phyloP scores from a whole-genome alignment of 2,113 vertebrate species.

The Sinocyclocheilus anophthalmus region DNA sequence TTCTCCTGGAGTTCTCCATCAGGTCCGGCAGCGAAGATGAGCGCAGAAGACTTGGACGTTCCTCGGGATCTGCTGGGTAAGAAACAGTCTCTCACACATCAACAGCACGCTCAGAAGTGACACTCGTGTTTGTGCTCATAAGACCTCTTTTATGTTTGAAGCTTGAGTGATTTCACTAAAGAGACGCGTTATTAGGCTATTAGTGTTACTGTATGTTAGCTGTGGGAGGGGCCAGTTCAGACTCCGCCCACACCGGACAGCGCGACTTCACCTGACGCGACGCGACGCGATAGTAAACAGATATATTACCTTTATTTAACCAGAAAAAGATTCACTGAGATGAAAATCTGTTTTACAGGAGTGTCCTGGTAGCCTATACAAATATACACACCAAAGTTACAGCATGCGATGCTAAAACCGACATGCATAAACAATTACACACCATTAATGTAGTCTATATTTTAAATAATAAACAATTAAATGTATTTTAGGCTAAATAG shows the following conservation, averaged over 20 bases:
- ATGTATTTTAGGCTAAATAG: no score
- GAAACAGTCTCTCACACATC: constrained; percentile 36
- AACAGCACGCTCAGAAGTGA: neutral
- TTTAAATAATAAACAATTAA: no score
- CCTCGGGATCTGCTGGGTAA: constrained; percentile 84
- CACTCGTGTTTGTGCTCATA: neutral
- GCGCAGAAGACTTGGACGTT: constrained; percentile 74
- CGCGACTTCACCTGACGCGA: no score
- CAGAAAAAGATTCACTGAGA: no score
- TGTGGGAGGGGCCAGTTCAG: neutral
- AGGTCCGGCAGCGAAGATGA: constrained; percentile 70
- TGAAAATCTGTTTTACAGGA: no score
- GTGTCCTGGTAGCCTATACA: no score
- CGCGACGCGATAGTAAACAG: no score
- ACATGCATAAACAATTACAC: no score
- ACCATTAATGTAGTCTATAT: no score
- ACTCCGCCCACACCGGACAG: constrained; percentile 6
- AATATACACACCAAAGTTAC: no score
- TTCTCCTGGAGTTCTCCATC: neutral
- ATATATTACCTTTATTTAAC: no score
- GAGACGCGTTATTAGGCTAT: neutral
- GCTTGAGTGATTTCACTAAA: neutral
- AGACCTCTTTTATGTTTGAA: neutral
- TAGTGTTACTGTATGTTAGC: neutral
- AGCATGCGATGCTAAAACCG: no score